Conservation (phyloP, 1,140 invertebrate species). For the Xylocopa sonorina region DNA sequence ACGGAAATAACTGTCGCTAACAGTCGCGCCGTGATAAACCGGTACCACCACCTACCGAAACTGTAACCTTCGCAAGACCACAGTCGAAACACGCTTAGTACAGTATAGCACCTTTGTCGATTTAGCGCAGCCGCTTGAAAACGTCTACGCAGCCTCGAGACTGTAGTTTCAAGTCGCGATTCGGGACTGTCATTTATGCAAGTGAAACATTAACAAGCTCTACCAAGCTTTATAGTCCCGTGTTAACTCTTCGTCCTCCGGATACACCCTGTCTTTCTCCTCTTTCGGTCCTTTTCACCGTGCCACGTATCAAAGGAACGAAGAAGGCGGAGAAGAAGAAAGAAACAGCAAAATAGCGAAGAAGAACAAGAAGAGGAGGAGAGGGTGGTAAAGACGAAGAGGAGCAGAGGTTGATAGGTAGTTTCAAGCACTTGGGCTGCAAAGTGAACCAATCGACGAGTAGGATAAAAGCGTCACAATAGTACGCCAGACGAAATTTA, state of each 20-base stretch:
- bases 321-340: no score
- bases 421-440: background rate
- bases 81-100: background rate
- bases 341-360: background rate
- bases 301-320: no score
- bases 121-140: background rate
- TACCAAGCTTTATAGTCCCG: conserved; percentile 67
- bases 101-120: background rate
- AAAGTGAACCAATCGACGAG: background rate
- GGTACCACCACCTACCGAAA: background rate
- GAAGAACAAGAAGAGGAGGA: no score
- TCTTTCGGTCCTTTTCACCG: background rate
- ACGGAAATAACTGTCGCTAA: no score
- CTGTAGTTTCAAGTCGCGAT: conserved; percentile 57
- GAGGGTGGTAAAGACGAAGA: no score
- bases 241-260: conserved; percentile 51
- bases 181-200: conserved; percentile 62
- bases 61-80: background rate
- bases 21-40: background rate
- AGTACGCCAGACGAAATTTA: conserved; percentile 48
- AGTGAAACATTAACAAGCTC: conserved; percentile 68
- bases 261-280: background rate
- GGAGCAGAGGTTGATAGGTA: no score
- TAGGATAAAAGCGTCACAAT: background rate
- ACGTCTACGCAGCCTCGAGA: no score